phyloP scores from a whole-genome alignment of 1,140 invertebrate species.

The Trialeurodes vaporariorum region DNA sequence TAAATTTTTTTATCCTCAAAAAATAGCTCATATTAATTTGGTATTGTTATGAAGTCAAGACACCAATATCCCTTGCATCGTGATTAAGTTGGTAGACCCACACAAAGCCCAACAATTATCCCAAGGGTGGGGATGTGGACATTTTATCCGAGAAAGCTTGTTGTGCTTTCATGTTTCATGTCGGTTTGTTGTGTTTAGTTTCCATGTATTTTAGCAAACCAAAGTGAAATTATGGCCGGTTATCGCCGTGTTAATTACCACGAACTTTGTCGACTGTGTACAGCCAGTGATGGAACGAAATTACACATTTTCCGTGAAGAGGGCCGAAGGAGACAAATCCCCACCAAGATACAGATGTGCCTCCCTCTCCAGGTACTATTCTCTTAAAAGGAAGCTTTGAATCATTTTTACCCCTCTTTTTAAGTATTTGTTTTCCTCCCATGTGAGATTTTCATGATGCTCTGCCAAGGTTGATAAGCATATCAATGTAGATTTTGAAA shows the following conservation, averaged over 20 bases:
- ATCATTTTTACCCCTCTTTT: neutral
- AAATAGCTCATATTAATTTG: too few relatives aligned
- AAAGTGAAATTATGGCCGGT: conserved; percentile 39
- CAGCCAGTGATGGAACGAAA: conserved; percentile 48
- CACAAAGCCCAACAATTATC: neutral
- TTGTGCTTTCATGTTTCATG: neutral
- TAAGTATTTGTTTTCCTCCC: neutral
- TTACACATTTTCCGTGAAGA: conserved; percentile 55
- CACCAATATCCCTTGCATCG: too few relatives aligned
- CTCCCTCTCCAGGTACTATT: conserved; percentile 43
- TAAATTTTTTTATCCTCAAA: too few relatives aligned
- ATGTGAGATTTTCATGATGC: neutral
- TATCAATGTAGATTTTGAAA: too few relatives aligned
- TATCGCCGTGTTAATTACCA: conserved; percentile 55
- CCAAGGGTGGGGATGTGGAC: neutral
- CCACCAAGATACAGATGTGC: conserved; percentile 49
- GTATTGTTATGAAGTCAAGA: too few relatives aligned
- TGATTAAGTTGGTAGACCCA: neutral
- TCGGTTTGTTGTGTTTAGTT: conserved; percentile 7
- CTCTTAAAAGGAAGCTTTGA: neutral
- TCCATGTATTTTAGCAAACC: conserved; percentile 7
- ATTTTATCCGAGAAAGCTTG: neutral
- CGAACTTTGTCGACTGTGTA: conserved; percentile 54
- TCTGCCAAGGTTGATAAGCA: too few relatives aligned
- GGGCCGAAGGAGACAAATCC: conserved; percentile 46